Conservation (phyloP, 1,140 invertebrate genomes). For the Pseudomyrmex pallidus region DNA sequence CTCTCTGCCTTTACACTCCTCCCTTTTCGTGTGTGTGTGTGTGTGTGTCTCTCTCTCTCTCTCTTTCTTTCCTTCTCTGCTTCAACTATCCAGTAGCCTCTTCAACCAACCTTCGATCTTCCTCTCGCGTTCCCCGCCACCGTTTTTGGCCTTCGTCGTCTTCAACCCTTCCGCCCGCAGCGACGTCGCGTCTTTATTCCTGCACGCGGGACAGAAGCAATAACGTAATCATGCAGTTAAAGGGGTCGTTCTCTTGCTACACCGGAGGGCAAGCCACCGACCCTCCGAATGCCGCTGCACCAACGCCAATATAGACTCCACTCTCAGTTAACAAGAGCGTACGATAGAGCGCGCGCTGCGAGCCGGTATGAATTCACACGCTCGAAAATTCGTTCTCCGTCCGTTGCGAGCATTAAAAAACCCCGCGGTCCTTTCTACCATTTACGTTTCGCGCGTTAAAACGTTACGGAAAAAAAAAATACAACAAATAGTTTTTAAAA, state of each 20-base stretch:
- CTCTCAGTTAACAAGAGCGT: constrained; percentile 58
- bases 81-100: constrained; percentile 58
- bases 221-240: constrained; percentile 74
- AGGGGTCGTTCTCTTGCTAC: constrained; percentile 56
- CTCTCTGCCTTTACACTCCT: constrained; percentile 23
- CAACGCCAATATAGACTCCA: constrained; percentile 54
- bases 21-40: neutral
- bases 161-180: constrained; percentile 28
- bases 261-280: constrained; percentile 25
- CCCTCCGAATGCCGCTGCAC: constrained; percentile 36
- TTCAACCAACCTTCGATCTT: constrained; percentile 48
- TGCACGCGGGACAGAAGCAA: constrained; percentile 49
- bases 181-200: constrained; percentile 63
- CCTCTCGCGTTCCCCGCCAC: neutral
- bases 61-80: neutral
- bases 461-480: neutral
- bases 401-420: neutral
- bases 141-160: constrained; percentile 58
- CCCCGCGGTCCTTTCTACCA: neutral
- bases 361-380: constrained; percentile 5
- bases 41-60: neutral
- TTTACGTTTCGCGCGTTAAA: neutral
- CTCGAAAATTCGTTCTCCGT: neutral
- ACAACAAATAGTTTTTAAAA: neutral
- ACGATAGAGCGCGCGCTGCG: neutral